Percentiles rank a stretch among this genome's conserved stretches.
Evolutionary conservation across 1,140 invertebrate genomes (phyloP).

Genomic region (Aphelenchoides avenae): DNA sequence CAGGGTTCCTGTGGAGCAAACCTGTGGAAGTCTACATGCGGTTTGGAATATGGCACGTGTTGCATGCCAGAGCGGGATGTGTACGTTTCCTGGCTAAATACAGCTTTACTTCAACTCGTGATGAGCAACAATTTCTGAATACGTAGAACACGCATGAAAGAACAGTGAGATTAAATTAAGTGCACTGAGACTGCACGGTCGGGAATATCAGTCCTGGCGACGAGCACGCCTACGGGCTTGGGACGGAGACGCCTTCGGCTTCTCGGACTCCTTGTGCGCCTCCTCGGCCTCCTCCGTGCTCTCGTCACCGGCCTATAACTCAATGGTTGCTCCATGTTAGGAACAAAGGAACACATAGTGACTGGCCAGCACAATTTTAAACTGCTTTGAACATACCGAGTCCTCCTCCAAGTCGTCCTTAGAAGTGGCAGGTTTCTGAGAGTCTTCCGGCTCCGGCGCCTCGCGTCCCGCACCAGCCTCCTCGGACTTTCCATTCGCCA

Average conservation of each 20-base stretch:
- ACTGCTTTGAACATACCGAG: too few species aligned
- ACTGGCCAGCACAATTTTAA: not conserved
- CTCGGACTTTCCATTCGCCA: too few species aligned
- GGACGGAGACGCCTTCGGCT: not conserved
- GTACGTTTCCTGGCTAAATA: too few species aligned
- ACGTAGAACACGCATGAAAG: not conserved
- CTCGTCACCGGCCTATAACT: not conserved
- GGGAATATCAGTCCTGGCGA: constrained; percentile 7
- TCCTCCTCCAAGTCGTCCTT: too few species aligned
- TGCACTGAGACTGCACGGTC: not conserved
- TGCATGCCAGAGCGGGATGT: too few species aligned
- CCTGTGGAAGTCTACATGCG: too few species aligned
- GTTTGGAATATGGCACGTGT: too few species aligned
- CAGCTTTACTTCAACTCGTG: not conserved
- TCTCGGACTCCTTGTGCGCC: not conserved
- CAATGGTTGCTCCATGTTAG: not conserved
- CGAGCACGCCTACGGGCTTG: constrained; percentile 2
- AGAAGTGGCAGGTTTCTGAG: too few species aligned
- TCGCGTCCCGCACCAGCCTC: too few species aligned
- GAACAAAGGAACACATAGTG: not conserved
- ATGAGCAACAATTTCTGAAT: not conserved
- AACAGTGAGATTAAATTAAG: not conserved
- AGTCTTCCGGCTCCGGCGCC: too few species aligned
- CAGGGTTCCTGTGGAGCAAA: too few species aligned
- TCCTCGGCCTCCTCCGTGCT: constrained; percentile 11